Base-by-base conservation (phyloP, 2,797 vertebrate species). In the Melanotaenia boesemani region DNA sequence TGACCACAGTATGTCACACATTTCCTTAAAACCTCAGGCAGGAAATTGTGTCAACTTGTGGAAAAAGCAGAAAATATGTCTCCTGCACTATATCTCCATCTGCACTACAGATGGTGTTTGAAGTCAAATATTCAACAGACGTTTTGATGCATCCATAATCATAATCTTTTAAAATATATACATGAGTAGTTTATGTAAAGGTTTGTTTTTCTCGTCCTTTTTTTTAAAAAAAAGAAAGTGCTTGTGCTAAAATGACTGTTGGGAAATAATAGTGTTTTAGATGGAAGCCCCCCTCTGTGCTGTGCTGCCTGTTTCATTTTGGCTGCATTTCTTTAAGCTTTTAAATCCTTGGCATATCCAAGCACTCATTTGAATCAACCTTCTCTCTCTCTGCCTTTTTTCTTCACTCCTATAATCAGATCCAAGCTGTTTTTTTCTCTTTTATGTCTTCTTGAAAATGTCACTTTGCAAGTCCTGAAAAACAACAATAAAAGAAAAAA, bases 211-310 rank as follows among this genome's bases (percentile, higher is more conserved):
- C 9, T 16, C 0, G 24, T 65, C 22, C 22, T 24, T 64, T 67
- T 13, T 78, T 72, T 37, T 36, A 6, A 6, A 8, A 36, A 72
- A 6, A 6, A 8, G 6, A 72, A 57, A 15, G 22, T 36, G 52
- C 81, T 56, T 80, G 30, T 54, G 10, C 74, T 64, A 78, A 85
- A 70, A 46, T 32, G 80, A 86, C 88, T 88, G 74, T 78, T 88
- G 88, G 89, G 88, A 92, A 89, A 91, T 92, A 86, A 91, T 80
- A 67, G 59, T 50, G 83, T 64, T 87, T 82, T 88, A 86, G 86
- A 89, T 77, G 68, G 80, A 41, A 84, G 78, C 65, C 80, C 80
- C 70, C 79, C 72, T 89, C 80, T 84, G 77, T 83, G 86, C 89
- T 89, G 83, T 32, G 82, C 86, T 81, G 83, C 82, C 72, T 77